phyloP scores from a whole-genome alignment of 2,888 invertebrate species.

The Cerastis rubricosa region DNA sequence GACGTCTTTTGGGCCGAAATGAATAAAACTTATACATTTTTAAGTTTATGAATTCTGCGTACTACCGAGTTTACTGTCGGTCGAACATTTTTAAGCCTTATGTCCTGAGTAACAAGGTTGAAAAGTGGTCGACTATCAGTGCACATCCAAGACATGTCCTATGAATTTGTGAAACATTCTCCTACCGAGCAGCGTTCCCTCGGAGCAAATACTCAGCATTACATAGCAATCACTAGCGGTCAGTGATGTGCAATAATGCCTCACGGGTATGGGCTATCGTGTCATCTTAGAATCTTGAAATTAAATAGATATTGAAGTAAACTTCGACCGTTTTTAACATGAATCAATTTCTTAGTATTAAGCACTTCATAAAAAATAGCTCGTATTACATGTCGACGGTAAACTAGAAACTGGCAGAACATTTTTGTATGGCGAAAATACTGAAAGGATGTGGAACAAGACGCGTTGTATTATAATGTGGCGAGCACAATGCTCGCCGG shows the following conservation, averaged over 20 bases:
- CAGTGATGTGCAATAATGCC: conserved; percentile 10
- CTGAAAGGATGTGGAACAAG: conserved; percentile 60
- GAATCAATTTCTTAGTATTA: neutral
- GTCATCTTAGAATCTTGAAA: neutral
- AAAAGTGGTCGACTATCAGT: no score
- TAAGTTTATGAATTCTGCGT: neutral
- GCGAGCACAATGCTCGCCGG: conserved; percentile 42
- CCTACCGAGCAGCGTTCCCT: neutral
- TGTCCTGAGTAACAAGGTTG: no score
- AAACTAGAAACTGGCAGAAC: conserved; percentile 38
- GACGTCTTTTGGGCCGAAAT: no score
- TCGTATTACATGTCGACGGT: neutral
- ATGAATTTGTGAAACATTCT: neutral
- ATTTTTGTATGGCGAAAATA: conserved; percentile 58
- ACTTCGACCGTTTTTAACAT: no score
- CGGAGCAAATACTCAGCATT: conserved; percentile 17
- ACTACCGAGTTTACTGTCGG: no score
- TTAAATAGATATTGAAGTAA: neutral
- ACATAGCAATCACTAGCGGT: neutral
- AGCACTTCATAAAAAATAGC: neutral
- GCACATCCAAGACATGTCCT: neutral
- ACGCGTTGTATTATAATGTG: conserved; percentile 55
- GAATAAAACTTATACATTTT: neutral
- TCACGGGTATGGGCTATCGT: neutral
- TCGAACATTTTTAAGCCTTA: no score